These are phyloP conservation scores for Bruchidius siliquastri DNA, from an alignment of 2,888 invertebrate species.

Conservation along the genomic window DNA sequence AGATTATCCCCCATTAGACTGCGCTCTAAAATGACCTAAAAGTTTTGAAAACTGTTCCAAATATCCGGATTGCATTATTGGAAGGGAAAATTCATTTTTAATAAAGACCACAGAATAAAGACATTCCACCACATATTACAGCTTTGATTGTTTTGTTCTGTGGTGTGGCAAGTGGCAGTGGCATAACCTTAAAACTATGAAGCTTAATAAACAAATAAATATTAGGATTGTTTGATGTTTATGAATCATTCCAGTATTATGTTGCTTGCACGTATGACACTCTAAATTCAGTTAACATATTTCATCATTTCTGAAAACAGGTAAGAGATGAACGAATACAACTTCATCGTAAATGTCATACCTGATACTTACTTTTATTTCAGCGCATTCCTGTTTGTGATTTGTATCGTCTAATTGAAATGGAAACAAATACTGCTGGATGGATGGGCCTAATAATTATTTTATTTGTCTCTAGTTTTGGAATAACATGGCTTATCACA, in stretches of 20 bases:
- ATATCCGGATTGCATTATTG: too few relatives aligned
- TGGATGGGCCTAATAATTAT: slow-evolving; percentile 45
- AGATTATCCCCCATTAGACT: too few relatives aligned
- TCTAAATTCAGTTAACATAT: background rate
- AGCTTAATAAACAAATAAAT: background rate
- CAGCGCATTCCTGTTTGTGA: background rate
- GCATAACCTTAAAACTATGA: background rate
- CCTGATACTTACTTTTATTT: background rate
- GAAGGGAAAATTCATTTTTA: too few relatives aligned
- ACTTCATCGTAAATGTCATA: background rate
- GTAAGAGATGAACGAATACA: background rate
- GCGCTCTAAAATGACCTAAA: too few relatives aligned
- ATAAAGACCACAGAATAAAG: too few relatives aligned
- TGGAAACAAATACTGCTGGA: slow-evolving; percentile 35
- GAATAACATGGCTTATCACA: slow-evolving; percentile 43
- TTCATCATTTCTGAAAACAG: background rate
- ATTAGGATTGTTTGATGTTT: background rate
- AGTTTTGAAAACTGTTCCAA: too few relatives aligned
- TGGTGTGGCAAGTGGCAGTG: too few relatives aligned
- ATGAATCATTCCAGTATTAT: background rate
- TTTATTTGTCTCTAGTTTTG: slow-evolving; percentile 45
- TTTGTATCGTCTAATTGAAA: too few relatives aligned
- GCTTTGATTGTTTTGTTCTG: too few relatives aligned
- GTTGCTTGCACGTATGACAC: background rate
- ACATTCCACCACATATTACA: too few relatives aligned